Base-by-base conservation (phyloP, 2,113 vertebrate species). In the Pelobates fuscus region DNA sequence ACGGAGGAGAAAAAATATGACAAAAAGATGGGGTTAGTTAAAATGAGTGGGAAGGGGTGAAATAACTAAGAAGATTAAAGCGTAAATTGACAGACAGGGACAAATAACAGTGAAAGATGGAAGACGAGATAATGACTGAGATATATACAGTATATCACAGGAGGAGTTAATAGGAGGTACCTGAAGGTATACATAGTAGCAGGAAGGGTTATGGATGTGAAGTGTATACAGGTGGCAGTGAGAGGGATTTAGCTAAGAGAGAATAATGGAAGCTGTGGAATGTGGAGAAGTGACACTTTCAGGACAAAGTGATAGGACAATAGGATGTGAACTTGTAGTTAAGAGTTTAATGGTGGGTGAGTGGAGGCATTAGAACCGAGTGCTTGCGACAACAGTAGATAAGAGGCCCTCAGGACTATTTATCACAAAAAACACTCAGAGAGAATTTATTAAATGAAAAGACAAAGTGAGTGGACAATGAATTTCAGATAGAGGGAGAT, bases 331-430 rank as follows among this genome's bases (percentile, higher is more conserved):
- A 26, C 23, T 15, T 17, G 6, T 2, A 43, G 10, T 62, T n/a
- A 30, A 71, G 70, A 62, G 41, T 23, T 62, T 71, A 52, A 71
- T 49, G 25, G 41, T 10, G 6, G 7, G 57, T 24, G n/a, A 44
- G 32, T 21, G 70, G 25, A 30, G 37, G 41, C 41, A 8, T 60
- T 61, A 20, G 23, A 7, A n/a, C 17, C 2, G 23, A 44, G 54
- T 44, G 30, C 27, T 60, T 71, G 32, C 15, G 25, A 26, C 4
- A 41, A 29, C 62, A 24, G 10, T 15, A 25, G 29, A 37, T 63
- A n/a, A 70, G 58, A 52, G 70, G 29, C 30, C 7, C 58, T 71
- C 43, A 20, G 57, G 12, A 17, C 20, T 43, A 65, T 43, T 65
- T 65, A 65, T 24, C 32, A 44, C 20, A 17, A 14, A 20, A 24